Evolutionary conservation across 2,113 vertebrate species (phyloP), one percentile per base, ranked within the genome.

Genomic region (Castor canadensis): DNA sequence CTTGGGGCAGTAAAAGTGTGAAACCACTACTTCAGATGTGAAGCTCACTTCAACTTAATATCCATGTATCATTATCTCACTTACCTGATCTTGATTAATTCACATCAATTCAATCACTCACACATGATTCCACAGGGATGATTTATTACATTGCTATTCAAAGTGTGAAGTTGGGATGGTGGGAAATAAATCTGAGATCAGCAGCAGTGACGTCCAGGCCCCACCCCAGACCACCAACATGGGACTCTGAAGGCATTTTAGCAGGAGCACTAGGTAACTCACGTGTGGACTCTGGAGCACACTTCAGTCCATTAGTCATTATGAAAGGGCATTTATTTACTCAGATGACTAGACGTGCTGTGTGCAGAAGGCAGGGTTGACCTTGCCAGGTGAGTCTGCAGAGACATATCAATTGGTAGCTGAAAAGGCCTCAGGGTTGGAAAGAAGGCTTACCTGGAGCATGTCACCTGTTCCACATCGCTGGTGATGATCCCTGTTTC

Each of bases 161-260:
- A 30, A 30, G 43, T 26, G 20, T 60, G 40, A 35, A n/a, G n/a
- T n/a, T n/a, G n/a, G n/a, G n/a, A n/a, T n/a, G n/a, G n/a, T n/a
- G n/a, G n/a, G n/a, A n/a, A n/a, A n/a, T n/a, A n/a, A n/a, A n/a
- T n/a, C n/a, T n/a, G n/a, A n/a, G n/a, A n/a, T n/a, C n/a, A n/a
- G n/a, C n/a, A n/a, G n/a, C n/a, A n/a, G n/a, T n/a, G 56, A 58
- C 16, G 5, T 20, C 40, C 3, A 0, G 19, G 69, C n/a, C 13
- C 35, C 19, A 11, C 28, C n/a, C 77, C 35, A 47, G 40, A 22
- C 35, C 8, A 35, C 58, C 24, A 7, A 54, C 60, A 15, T 32
- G 32, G 32, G 56, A 24, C 62, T 30, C 35, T 11, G 40, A 11
- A 30, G 4, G 11, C 4, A 28, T 76, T 54, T 66, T 72, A 69